phyloP scores from a whole-genome alignment of 2,888 invertebrate genomes.

The Lasioglossum villosulum region DNA sequence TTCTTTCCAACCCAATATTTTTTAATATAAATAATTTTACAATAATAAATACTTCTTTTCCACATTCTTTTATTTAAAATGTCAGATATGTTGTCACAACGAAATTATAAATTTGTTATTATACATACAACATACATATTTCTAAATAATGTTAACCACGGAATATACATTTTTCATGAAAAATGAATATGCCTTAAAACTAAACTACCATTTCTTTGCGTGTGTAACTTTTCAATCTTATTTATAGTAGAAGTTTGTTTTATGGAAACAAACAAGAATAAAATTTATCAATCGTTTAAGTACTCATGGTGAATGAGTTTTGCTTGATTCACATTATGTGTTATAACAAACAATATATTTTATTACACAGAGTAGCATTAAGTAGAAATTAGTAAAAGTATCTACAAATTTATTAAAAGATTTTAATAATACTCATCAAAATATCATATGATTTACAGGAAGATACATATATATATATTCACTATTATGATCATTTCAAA shows the following conservation, averaged over 20 bases:
- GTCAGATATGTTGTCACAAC: neutral
- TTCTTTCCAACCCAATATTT: neutral
- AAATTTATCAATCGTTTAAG: conserved; percentile 10
- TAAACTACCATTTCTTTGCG: neutral
- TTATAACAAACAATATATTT: conserved; percentile 27
- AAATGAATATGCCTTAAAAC: conserved; percentile 16
- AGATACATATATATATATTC: conserved; percentile 16
- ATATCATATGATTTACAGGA: neutral
- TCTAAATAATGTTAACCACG: neutral
- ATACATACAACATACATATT: conserved; percentile 2
- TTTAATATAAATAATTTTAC: neutral
- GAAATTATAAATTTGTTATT: conserved; percentile 7
- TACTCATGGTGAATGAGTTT: neutral
- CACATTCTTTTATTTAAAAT: neutral
- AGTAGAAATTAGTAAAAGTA: conserved; percentile 26
- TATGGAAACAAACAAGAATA: neutral
- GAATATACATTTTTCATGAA: conserved; percentile 7
- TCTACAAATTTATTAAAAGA: conserved; percentile 19
- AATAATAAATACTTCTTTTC: neutral
- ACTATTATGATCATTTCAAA: conserved; percentile 17
- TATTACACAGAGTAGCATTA: conserved; percentile 10
- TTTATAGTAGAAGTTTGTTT: neutral
- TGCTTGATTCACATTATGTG: neutral
- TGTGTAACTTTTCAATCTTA: neutral
- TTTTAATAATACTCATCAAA: conserved; percentile 22